A percentile compares a stretch with the other conserved stretches of the same genome.
These are phyloP conservation scores for Drosophila neotestacea DNA, from an alignment of 2,888 invertebrate species.

Conservation along the genomic window DNA sequence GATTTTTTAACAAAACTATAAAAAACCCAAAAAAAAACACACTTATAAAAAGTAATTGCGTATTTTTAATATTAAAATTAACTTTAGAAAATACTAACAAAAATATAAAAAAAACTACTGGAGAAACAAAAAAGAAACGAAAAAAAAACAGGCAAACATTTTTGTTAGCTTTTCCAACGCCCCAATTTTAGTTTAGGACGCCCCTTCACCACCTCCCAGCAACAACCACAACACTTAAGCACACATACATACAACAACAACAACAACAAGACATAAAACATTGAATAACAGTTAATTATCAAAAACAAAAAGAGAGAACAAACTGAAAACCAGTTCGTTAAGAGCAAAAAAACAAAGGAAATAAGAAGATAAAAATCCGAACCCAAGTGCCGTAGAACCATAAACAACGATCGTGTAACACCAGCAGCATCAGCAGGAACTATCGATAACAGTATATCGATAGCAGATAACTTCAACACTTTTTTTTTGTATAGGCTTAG, in stretches of 20 bases:
- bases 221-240: slow-evolving; percentile 13
- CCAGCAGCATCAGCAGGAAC: slow-evolving; percentile 1
- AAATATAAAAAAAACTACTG: slow-evolving; percentile 7
- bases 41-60: slow-evolving; percentile 29
- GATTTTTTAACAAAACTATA: slow-evolving; percentile 34
- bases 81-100: slow-evolving; percentile 58
- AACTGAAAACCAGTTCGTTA: slow-evolving; percentile 10
- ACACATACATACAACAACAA: slow-evolving; percentile 31
- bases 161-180: slow-evolving; percentile 19
- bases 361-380: slow-evolving; percentile 10
- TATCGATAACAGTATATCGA: slow-evolving; percentile 23
- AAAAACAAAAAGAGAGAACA: slow-evolving; percentile 8
- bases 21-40: slow-evolving; percentile 21
- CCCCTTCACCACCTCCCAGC: slow-evolving; percentile 9
- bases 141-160: slow-evolving; percentile 11
- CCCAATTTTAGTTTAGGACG: slow-evolving; percentile 16
- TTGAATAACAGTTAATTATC: not conserved
- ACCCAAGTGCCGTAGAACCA: slow-evolving; percentile 46
- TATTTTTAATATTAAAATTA: slow-evolving; percentile 51
- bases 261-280: slow-evolving; percentile 6
- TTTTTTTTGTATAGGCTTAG: slow-evolving; percentile 25
- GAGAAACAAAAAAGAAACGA: slow-evolving; percentile 12
- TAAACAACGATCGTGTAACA: slow-evolving; percentile 46
- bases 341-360: not conserved
- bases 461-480: slow-evolving; percentile 30